phyloP scores from a whole-genome alignment of 1,140 invertebrate species.

The Heliconius eleuchia region DNA sequence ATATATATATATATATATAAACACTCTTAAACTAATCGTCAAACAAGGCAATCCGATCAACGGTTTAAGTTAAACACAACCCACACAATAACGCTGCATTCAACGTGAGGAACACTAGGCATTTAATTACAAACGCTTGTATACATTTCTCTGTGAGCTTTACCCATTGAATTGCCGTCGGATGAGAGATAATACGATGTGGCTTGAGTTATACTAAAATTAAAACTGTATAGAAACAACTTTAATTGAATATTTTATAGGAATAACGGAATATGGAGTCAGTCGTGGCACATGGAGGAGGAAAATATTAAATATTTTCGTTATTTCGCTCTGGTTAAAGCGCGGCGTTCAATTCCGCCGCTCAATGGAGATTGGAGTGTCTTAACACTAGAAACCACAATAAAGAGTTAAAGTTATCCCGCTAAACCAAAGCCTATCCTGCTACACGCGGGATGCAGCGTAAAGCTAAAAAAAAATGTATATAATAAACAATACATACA shows the following conservation, averaged over 20 bases:
- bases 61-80: constrained; percentile 32
- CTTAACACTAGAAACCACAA: too few species aligned
- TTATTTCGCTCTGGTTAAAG: too few species aligned
- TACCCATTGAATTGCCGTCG: constrained; percentile 57
- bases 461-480: too few species aligned
- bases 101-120: constrained; percentile 50
- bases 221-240: constrained; percentile 2
- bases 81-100: constrained; percentile 53
- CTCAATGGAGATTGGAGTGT: too few species aligned
- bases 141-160: constrained; percentile 54
- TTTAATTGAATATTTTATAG: neutral
- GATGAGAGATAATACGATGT: constrained; percentile 60
- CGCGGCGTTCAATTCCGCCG: too few species aligned
- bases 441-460: neutral
- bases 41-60: constrained; percentile 34
- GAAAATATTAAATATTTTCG: too few species aligned
- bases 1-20: neutral
- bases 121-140: constrained; percentile 58
- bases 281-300: too few species aligned
- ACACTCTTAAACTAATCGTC: neutral
- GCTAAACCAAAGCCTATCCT: too few species aligned
- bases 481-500: neutral
- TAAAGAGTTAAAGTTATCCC: too few species aligned
- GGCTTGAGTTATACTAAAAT: constrained; percentile 30
- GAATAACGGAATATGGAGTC: neutral